phyloP scores from a whole-genome alignment of 2,888 invertebrate species.

The Merodon equestris region DNA sequence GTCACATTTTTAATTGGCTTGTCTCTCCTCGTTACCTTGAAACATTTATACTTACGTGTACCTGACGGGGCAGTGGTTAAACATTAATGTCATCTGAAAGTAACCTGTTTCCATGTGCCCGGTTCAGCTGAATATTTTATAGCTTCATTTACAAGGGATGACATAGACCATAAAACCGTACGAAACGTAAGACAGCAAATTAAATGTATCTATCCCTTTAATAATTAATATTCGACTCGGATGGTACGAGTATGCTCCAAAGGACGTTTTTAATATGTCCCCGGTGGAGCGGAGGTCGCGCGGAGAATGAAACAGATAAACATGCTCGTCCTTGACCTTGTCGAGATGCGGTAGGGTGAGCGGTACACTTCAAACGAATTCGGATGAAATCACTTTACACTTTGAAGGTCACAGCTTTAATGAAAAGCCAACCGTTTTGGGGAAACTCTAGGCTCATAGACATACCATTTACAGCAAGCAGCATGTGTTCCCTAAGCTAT shows the following conservation, averaged over 20 bases:
- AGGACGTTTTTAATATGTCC: conserved; percentile 20
- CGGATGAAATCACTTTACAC: conserved; percentile 8
- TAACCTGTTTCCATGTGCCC: too few species aligned
- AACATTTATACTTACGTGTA: too few species aligned
- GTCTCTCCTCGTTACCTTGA: too few species aligned
- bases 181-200: conserved; percentile 8
- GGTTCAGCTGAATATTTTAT: conserved; percentile 4
- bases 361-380: not conserved
- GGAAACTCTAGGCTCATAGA: too few species aligned
- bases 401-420: conserved; percentile 26
- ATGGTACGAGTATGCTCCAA: conserved; percentile 7
- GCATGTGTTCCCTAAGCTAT: too few species aligned
- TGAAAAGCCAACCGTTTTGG: conserved; percentile 35
- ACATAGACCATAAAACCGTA: conserved; percentile 14
- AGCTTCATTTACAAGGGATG: not conserved
- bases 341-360: not conserved
- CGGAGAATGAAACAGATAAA: not conserved
- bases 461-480: too few species aligned
- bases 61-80: too few species aligned
- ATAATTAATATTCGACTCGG: conserved; percentile 19
- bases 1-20: too few species aligned
- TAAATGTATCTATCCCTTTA: conserved; percentile 16
- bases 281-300: not conserved
- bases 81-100: too few species aligned
- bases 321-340: conserved; percentile 18